These are phyloP conservation scores for Temnothorax longispinosus DNA, from an alignment of 1,140 invertebrate species.

Conservation along the genomic window DNA sequence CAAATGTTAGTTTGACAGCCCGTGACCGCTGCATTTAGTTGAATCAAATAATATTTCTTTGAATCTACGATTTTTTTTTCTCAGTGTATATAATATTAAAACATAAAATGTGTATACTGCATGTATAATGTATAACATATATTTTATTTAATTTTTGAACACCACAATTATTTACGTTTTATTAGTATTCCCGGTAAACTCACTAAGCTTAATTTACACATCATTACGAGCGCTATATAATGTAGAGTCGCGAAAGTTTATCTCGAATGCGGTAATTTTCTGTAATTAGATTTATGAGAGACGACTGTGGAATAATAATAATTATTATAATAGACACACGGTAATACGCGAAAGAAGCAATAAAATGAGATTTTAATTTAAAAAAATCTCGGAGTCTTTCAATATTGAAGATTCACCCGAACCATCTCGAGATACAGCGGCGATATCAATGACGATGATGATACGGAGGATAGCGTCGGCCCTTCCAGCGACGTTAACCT, in stretches of 20 bases:
- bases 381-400: background rate
- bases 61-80: too few relatives aligned
- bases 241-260: constrained; percentile 26
- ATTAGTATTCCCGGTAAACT: constrained; percentile 16
- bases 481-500: constrained; percentile 59
- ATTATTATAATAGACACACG: background rate
- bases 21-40: too few relatives aligned
- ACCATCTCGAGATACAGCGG: background rate
- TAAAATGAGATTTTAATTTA: constrained; percentile 5
- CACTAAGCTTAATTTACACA: constrained; percentile 27
- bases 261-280: constrained; percentile 26
- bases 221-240: constrained; percentile 26
- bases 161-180: constrained; percentile 18
- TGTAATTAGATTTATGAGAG: constrained; percentile 27
- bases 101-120: too few relatives aligned
- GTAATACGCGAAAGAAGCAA: background rate
- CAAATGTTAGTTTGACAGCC: too few relatives aligned
- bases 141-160: constrained; percentile 17
- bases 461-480: constrained; percentile 43
- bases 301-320: background rate
- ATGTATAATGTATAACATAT: background rate
- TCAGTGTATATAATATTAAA: background rate
- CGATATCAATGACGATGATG: constrained; percentile 50
- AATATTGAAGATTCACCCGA: constrained; percentile 9
- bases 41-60: too few relatives aligned